Base-by-base conservation (phyloP, 2,888 invertebrate species). In the Drosophila mimica region DNA sequence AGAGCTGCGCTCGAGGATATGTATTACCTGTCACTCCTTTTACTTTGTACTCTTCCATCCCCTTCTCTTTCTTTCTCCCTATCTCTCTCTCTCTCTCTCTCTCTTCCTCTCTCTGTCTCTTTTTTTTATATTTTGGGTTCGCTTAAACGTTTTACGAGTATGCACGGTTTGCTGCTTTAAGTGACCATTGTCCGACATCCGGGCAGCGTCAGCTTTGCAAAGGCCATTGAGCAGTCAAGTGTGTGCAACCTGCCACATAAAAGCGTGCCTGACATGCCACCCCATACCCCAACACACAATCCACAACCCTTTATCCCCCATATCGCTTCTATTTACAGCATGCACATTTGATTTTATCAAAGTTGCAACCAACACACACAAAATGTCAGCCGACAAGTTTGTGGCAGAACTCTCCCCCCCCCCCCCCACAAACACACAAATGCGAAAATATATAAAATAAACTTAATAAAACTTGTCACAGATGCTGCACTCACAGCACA, bases 381-480 rank as follows among this genome's bases (percentile, higher is more conserved):
- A 67, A 56, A 68, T 70, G 65, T 60, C 15, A 60, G 76, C 69
- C 66, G 64, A 74, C 76, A 74, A 79, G 71, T 63, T 83, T 88
- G 76, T 77, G 83, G 76, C 74, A 79, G 59, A 75, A 68, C 71
- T 74, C 71, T 74, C 66, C 58, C 56, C 63, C 66, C 8, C 33
- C 38, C 6, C 9, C 15, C 60, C 4, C 5, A 15, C 38, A 28
- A 13, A 25, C 30, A 33, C 4, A 46, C 62, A 74, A 73, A 70
- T 61, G 64, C 62, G 66, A 76, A 83, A 77, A 80, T 33, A 11
- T 82, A 73, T 82, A 81, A 81, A 82, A 82, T 71, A 85, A 86
- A 86, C 88, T 86, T 88, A 88, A 86, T 86, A 88, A 83, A 85
- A 88, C 79, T 85, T 88, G 88, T 88, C 85, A 82, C 85, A 81